Evolutionary conservation across 1,140 invertebrate genomes (phyloP).

Genomic region (Sycophila sp.): DNA sequence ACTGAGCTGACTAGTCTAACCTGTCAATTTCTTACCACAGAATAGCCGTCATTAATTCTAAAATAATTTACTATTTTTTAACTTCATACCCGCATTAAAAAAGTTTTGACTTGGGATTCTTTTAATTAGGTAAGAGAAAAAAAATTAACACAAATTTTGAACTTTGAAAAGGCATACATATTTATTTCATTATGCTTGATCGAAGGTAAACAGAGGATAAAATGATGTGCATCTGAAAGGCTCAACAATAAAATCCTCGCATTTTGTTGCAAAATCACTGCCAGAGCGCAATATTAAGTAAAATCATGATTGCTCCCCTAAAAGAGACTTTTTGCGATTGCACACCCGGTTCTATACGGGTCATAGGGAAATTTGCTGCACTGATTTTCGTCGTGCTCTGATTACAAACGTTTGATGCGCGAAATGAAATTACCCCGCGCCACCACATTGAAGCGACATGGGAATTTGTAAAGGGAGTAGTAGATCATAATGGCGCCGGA

Average conservation of each 20-base stretch:
- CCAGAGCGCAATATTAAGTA: not conserved
- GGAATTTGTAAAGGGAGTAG: not conserved
- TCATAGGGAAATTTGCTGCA: conserved; percentile 1
- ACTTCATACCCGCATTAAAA: too few species aligned
- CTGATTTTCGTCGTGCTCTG: conserved; percentile 16
- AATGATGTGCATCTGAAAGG: not conserved
- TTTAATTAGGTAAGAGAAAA: too few species aligned
- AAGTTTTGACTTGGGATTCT: too few species aligned
- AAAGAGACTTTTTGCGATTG: not conserved
- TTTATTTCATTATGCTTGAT: too few species aligned
- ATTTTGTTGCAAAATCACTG: not conserved
- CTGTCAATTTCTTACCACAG: too few species aligned
- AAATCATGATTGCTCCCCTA: not conserved
- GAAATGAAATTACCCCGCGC: conserved; percentile 4
- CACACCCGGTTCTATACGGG: not conserved
- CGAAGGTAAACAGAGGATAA: not conserved
- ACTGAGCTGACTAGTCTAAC: too few species aligned
- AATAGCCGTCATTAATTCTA: too few species aligned
- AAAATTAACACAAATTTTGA: too few species aligned
- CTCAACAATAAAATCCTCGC: not conserved
- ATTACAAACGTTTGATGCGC: conserved; percentile 4
- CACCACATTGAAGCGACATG: not conserved
- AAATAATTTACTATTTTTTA: too few species aligned
- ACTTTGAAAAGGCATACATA: too few species aligned
- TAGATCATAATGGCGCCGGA: not conserved